Percentiles rank a stretch among this genome's conserved stretches.
These are phyloP conservation scores for Pseudopipra pipra DNA, from an alignment of 2,113 vertebrate genomes.

Conservation along the genomic window DNA sequence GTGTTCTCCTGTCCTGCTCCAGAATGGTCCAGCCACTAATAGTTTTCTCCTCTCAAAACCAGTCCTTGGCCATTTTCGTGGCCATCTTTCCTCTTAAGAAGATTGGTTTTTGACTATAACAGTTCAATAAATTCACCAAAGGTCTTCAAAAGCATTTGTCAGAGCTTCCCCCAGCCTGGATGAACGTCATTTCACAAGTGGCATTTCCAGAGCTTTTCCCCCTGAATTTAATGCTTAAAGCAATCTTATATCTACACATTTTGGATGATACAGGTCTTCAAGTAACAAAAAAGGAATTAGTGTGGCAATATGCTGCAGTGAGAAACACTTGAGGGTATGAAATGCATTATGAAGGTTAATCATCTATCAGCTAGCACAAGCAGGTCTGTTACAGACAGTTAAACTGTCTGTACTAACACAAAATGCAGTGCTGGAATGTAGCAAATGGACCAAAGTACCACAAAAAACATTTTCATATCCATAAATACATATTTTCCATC, in stretches of 20 bases:
- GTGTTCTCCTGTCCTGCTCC: not conserved
- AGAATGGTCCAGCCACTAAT: not conserved
- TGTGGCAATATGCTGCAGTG: not conserved
- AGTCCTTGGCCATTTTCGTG: not conserved
- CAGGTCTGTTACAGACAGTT: not conserved
- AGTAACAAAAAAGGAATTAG: not conserved
- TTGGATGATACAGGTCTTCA: not conserved
- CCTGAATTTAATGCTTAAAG: not conserved
- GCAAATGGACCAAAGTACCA: not conserved
- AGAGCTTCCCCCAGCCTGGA: not conserved
- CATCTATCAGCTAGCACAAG: not conserved
- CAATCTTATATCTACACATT: not conserved
- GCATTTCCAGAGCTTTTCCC: not conserved
- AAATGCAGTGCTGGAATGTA: conserved; percentile 24
- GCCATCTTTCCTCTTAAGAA: not conserved
- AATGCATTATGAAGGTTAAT: conserved; percentile 3
- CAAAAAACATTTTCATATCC: not conserved
- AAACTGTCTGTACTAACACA: not conserved
- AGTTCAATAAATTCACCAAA: not conserved
- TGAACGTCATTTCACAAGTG: not conserved
- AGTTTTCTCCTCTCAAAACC: not conserved
- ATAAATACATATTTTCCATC: conserved; percentile 43
- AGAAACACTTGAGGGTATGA: not conserved
- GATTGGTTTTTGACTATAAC: not conserved
- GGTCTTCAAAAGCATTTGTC: not conserved